Conservation (phyloP, 2,797 vertebrate species). For the Syndactyla subalaris region DNA sequence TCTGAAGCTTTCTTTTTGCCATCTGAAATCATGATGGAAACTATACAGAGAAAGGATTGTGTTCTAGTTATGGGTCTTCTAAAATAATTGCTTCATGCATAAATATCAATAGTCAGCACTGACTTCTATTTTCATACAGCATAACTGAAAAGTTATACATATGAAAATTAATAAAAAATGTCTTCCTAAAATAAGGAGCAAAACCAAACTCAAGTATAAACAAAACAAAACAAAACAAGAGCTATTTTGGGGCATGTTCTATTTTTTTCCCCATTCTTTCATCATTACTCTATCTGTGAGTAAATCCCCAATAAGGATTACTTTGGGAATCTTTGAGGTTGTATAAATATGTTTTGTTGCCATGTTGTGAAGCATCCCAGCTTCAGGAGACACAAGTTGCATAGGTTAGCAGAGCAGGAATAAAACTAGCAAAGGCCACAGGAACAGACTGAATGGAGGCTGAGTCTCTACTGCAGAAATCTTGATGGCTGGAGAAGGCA, state of each 20-base stretch:
- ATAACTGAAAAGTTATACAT: neutral
- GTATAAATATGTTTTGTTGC: neutral
- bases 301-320: neutral
- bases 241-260: neutral
- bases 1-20: neutral
- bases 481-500: neutral
- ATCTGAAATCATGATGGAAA: neutral
- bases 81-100: conserved; percentile 8
- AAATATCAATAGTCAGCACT: neutral
- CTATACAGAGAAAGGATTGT: neutral
- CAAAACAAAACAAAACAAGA: neutral
- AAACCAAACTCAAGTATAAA: neutral
- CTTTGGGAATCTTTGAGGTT: neutral
- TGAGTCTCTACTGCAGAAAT: fast-evolving
- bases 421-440: neutral
- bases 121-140: neutral
- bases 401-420: fast-evolving
- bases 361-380: neutral
- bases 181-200: neutral
- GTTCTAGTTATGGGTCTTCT: neutral
- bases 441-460: neutral
- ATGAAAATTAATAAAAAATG: neutral
- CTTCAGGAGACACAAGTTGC: neutral
- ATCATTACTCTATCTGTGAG: neutral
- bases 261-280: neutral